These are phyloP conservation scores for Acipenser ruthenus DNA, from an alignment of 2,797 vertebrate species.

Conservation along the genomic window DNA sequence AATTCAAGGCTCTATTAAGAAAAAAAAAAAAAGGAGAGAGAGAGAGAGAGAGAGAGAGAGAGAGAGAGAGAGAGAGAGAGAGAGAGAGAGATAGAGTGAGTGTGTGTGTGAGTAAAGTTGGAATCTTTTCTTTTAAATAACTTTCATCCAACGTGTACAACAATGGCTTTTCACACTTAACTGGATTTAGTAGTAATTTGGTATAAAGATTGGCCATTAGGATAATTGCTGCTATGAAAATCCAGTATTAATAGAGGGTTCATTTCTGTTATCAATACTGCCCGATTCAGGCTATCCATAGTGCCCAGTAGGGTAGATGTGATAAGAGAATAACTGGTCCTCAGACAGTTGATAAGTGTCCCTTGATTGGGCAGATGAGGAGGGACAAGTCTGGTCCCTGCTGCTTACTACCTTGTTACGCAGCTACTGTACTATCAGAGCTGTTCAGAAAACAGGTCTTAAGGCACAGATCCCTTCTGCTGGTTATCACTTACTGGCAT, in stretches of 20 bases:
- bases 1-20: too few relatives aligned
- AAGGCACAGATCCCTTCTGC: background rate
- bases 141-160: too few relatives aligned
- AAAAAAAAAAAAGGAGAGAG: too few relatives aligned
- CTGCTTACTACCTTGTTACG: conserved; percentile 49
- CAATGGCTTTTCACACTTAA: background rate
- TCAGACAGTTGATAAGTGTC: conserved; percentile 40
- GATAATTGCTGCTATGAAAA: background rate
- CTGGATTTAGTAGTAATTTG: background rate
- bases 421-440: conserved; percentile 50
- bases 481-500: conserved; percentile 3
- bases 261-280: conserved; percentile 10
- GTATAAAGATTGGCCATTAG: background rate
- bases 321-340: conserved; percentile 5
- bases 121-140: conserved; percentile 36
- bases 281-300: conserved; percentile 40
- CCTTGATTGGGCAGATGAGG: conserved; percentile 9
- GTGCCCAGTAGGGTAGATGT: conserved; percentile 6
- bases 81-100: conserved; percentile 27
- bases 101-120: conserved; percentile 33
- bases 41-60: too few relatives aligned
- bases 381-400: conserved; percentile 1
- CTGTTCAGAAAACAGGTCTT: background rate
- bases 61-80: conserved; percentile 18
- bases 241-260: background rate